Conservation (phyloP, 1,140 invertebrate species). For the Papilio dardanus region DNA sequence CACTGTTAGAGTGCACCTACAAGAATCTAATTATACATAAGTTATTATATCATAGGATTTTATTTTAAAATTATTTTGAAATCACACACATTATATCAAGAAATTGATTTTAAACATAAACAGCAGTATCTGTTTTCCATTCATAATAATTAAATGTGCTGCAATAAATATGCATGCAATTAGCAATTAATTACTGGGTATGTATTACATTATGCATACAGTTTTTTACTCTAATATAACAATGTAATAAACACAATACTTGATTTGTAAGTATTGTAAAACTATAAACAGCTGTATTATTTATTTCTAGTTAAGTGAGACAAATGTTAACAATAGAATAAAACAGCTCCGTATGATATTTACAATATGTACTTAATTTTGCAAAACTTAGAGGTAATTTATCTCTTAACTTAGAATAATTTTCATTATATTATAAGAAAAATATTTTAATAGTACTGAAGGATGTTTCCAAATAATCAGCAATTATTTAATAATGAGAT, state of each 20-base stretch:
- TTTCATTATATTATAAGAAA: no score
- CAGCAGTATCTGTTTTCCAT: constrained; percentile 3
- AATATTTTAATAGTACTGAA: no score
- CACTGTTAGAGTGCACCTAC: not conserved
- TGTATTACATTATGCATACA: not conserved
- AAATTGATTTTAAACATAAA: not conserved
- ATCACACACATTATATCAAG: not conserved
- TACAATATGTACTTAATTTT: no score
- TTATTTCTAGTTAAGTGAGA: not conserved
- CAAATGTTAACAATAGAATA: no score
- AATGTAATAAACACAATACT: not conserved
- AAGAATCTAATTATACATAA: not conserved
- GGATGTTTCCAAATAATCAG: no score
- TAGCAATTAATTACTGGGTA: constrained; percentile 10
- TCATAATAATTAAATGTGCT: not conserved
- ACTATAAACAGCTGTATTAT: no score
- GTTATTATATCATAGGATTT: not conserved
- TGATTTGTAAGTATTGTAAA: no score
- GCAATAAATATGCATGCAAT: not conserved
- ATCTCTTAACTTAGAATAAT: no score
- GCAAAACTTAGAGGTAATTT: no score
- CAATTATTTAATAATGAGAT: no score
- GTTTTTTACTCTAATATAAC: not conserved
- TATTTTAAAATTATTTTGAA: no score
- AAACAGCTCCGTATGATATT: no score